Evolutionary conservation across 2,113 vertebrate genomes (phyloP), one percentile per base, ranked within the genome.

Genomic region (Boleophthalmus pectinirostris): DNA sequence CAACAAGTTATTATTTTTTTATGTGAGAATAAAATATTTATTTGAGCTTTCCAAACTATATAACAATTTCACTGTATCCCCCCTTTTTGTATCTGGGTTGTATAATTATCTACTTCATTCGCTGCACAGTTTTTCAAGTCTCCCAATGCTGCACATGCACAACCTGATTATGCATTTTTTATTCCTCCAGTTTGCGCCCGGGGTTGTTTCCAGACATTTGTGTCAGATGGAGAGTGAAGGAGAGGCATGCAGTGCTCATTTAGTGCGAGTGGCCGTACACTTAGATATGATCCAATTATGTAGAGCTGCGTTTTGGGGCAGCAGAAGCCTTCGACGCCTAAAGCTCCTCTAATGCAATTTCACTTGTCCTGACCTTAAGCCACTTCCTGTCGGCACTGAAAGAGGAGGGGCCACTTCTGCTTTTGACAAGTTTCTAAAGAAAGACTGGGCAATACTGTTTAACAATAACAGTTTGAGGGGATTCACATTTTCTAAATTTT

Each of bases 221-320:
- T 69, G 73, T 78, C 78, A 73, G 74, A 54, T 70, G 71, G 81
- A 82, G 78, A 65, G 56, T 29, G 66, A 51, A 23, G 47, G 68
- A 69, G 72, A 77, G 63, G n/a, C 69, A 35, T 58, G 21, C 68
- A 63, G 23, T 74, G 72, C 57, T 70, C 77, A 73, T 82, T 81
- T 82, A 72, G 57, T 6, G 24, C 72, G 56, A 69, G 74, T 76
- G 83, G 72, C 69, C 66, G 47, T 65, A 51, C 38, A 64, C 68
- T 66, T 38, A 69, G 74, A 73, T 75, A 78, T 80, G 74, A 83
- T 87, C 76, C 78, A 87, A 70, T 82, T 82, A 20, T 68, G 13
- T 56, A 23, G 53, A 46, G 65, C 33, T 1, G 69, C 67, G 68
- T 64, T 72, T 29, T 60, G 21, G 70, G 56, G 65, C 72, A 66